Conservation (phyloP, 2,888 invertebrate genomes). For the Macrophya annulata region DNA sequence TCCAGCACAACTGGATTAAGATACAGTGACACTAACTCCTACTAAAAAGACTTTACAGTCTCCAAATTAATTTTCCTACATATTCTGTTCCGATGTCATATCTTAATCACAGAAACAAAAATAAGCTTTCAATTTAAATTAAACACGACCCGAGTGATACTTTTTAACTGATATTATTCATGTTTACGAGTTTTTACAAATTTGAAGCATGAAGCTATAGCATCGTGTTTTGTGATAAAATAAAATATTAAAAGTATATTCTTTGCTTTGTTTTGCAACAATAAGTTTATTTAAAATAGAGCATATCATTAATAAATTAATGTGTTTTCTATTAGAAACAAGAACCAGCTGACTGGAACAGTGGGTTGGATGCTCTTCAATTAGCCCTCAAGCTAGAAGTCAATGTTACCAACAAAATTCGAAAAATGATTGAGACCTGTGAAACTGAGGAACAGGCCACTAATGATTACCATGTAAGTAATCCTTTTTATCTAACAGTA, state of each 20-base stretch:
- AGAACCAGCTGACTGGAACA: conserved; percentile 80
- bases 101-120: background rate
- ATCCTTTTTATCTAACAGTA: conserved; percentile 2
- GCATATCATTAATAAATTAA: conserved; percentile 41
- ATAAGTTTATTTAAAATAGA: background rate
- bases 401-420: conserved; percentile 89
- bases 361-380: conserved; percentile 87
- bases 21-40: background rate
- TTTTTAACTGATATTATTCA: background rate
- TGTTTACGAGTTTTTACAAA: background rate
- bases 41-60: background rate
- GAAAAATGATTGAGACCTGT: conserved; percentile 86
- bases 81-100: background rate
- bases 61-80: background rate
- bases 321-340: conserved; percentile 68
- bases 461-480: conserved; percentile 92
- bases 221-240: background rate
- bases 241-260: background rate
- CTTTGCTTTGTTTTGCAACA: background rate
- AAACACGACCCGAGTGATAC: background rate
- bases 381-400: conserved; percentile 89
- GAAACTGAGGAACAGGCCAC: conserved; percentile 81
- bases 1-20: background rate
- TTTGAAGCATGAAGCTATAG: background rate
- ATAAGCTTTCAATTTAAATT: background rate